A percentile compares a stretch with the other conserved stretches of the same genome.
Evolutionary conservation across 2,113 vertebrate species (phyloP).

Genomic region (Nestor notabilis): DNA sequence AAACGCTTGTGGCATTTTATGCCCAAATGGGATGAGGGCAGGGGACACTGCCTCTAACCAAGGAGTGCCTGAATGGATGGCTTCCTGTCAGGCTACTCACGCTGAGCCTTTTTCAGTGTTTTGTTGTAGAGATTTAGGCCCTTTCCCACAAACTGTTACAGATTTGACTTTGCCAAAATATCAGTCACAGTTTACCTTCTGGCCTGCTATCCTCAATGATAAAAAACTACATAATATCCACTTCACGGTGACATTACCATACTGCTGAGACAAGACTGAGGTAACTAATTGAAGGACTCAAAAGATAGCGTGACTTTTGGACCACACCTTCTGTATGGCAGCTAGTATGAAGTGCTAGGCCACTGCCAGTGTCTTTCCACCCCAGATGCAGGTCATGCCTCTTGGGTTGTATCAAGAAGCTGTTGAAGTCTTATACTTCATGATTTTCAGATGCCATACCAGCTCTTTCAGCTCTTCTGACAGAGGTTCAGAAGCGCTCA

Average conservation of each 20-base stretch:
- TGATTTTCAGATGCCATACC: background rate
- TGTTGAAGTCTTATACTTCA: background rate
- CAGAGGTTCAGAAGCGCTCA: background rate
- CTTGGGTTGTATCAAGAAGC: fast-evolving
- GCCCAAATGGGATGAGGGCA: background rate
- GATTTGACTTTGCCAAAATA: background rate
- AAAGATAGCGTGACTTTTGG: background rate
- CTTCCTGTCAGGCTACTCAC: background rate
- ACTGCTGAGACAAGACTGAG: background rate
- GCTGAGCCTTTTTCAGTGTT: background rate
- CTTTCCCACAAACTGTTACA: background rate
- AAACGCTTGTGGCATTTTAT: background rate
- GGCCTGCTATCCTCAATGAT: background rate
- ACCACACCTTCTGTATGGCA: background rate
- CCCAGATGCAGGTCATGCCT: background rate
- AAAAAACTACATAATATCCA: background rate
- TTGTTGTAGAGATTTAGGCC: background rate
- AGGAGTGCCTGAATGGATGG: background rate
- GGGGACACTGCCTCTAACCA: no score
- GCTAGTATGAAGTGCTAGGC: background rate
- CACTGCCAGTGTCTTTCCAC: background rate
- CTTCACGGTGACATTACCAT: background rate
- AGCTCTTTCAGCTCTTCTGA: background rate
- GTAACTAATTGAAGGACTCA: background rate
- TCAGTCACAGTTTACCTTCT: background rate